A percentile compares a stretch with the other conserved stretches of the same genome.
Evolutionary conservation across 2,888 invertebrate genomes (phyloP).

Genomic region (Tiphia femorata): DNA sequence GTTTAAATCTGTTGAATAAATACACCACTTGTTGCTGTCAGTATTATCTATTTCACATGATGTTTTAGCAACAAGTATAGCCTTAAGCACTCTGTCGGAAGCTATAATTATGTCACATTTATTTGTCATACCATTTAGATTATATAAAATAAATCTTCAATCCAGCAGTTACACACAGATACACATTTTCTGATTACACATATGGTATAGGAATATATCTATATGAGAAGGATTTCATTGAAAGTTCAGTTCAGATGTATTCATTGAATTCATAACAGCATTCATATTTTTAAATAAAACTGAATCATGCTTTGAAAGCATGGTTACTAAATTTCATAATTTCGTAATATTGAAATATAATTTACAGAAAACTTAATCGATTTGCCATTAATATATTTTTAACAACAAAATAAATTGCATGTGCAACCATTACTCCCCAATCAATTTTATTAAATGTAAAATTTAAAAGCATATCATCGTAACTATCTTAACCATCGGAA

Average conservation of each 20-base stretch:
- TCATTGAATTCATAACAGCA: constrained; percentile 20
- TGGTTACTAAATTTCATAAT: too few relatives aligned
- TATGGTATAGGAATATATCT: constrained; percentile 24
- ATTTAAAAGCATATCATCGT: too few relatives aligned
- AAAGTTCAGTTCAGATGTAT: constrained; percentile 24
- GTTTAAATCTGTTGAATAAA: constrained; percentile 36
- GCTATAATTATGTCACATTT: constrained; percentile 40
- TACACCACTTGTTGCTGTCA: constrained; percentile 28
- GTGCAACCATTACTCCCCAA: too few relatives aligned
- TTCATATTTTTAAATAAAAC: too few relatives aligned
- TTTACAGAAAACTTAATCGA: too few relatives aligned
- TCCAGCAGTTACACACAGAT: constrained; percentile 33
- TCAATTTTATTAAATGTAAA: too few relatives aligned
- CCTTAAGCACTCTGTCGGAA: constrained; percentile 34
- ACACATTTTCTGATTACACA: constrained; percentile 34
- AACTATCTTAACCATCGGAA: not conserved
- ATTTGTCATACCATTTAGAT: constrained; percentile 43
- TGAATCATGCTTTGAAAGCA: too few relatives aligned
- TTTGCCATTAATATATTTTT: too few relatives aligned
- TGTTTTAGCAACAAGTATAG: constrained; percentile 29
- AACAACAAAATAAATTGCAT: too few relatives aligned
- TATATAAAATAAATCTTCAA: constrained; percentile 48
- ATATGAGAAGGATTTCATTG: constrained; percentile 31
- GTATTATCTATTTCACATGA: constrained; percentile 15
- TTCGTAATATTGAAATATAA: too few relatives aligned